Percentiles rank a stretch among this genome's conserved stretches.
phyloP scores from a whole-genome alignment of 2,113 vertebrate species.

The Prinia subflava region DNA sequence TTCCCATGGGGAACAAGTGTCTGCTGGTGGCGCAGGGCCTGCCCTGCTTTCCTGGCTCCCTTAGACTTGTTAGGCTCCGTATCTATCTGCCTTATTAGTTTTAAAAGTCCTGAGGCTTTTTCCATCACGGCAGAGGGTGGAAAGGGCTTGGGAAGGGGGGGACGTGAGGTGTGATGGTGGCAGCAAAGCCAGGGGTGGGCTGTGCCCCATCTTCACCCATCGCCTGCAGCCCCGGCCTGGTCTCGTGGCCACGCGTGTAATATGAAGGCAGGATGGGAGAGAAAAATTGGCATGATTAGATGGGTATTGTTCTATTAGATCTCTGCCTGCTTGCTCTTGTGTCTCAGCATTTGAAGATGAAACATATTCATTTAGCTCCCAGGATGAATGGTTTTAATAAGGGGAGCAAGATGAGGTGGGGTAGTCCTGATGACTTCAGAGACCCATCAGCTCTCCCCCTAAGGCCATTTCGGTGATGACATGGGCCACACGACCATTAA shows the following conservation, averaged over 20 bases:
- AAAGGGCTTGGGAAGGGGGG: neutral
- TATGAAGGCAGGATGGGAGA: neutral
- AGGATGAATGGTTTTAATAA: slow-evolving; percentile 95
- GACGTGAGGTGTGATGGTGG: neutral
- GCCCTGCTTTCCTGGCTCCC: neutral
- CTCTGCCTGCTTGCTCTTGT: slow-evolving; percentile 66
- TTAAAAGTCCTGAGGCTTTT: slow-evolving; percentile 2
- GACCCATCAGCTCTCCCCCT: slow-evolving; percentile 73
- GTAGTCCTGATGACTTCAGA: slow-evolving; percentile 78
- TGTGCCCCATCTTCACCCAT: neutral
- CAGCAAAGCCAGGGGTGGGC: neutral
- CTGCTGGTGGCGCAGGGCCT: neutral
- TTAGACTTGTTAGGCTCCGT: neutral
- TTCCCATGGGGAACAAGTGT: neutral
- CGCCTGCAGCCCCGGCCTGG: neutral
- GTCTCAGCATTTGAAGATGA: slow-evolving; percentile 74
- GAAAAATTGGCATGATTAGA: slow-evolving; percentile 67
- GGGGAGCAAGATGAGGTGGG: slow-evolving; percentile 78
- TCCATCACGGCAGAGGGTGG: neutral
- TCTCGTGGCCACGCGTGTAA: neutral
- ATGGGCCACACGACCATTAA: slow-evolving; percentile 67
- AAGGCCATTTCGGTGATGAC: slow-evolving; percentile 68
- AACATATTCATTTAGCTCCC: slow-evolving; percentile 86
- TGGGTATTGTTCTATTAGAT: slow-evolving; percentile 63
- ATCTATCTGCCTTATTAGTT: neutral